phyloP scores from a whole-genome alignment of 2,888 invertebrate species.

The Lomographa bimaculata region DNA sequence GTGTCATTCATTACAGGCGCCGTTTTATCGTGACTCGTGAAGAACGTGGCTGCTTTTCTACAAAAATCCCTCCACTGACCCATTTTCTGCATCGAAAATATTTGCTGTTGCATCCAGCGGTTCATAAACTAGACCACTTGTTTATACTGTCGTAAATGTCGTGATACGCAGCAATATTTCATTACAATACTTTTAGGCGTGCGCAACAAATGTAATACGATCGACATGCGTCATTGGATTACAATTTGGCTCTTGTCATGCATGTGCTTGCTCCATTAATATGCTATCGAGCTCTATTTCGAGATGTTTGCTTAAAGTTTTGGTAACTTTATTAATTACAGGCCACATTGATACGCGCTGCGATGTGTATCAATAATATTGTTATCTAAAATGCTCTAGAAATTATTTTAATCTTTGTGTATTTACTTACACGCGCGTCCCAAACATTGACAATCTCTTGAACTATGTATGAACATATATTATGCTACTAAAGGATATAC shows the following conservation, averaged over 20 bases:
- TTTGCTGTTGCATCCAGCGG: conserved; percentile 27
- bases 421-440: no score
- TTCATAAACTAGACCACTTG: conserved; percentile 35
- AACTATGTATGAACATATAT: no score
- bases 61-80: conserved; percentile 11
- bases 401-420: background rate
- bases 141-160: conserved; percentile 28
- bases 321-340: conserved; percentile 42
- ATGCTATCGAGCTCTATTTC: conserved; percentile 42
- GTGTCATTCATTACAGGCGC: conserved; percentile 66
- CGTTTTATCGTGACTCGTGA: conserved; percentile 46
- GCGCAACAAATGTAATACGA: conserved; percentile 48
- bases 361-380: conserved; percentile 11
- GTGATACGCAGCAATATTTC: conserved; percentile 35
- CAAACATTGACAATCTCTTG: no score
- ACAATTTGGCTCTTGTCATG: conserved; percentile 43
- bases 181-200: conserved; percentile 41
- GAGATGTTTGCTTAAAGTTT: conserved; percentile 47
- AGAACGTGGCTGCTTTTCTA: conserved; percentile 25
- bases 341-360: no score
- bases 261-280: conserved; percentile 42
- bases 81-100: conserved; percentile 20
- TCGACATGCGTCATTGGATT: conserved; percentile 52
- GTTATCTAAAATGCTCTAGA: conserved; percentile 15
- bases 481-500: background rate